Evolutionary conservation across 1,140 invertebrate genomes (phyloP), one percentile per base, ranked within the genome.

Genomic region (Dinothrombium tinctorium): DNA sequence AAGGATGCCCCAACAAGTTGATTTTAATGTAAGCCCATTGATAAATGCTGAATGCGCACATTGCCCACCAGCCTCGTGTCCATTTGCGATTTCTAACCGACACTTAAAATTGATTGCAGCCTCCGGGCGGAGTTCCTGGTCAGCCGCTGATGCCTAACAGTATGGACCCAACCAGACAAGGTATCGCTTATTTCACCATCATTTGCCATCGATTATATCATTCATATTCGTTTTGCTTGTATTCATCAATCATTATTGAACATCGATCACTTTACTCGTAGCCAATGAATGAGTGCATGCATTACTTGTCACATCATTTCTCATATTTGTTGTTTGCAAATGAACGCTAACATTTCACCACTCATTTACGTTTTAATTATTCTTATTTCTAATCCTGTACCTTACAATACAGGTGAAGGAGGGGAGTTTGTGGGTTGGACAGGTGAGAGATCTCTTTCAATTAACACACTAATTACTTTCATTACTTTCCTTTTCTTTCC

Each of bases 131-230:
- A 40, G 56, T 56, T 41, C 54, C 76, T 53, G 84, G 83, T 55
- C 83, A 84, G 57, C 79, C 78, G 21, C 80, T 86, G 73, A 90
- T 94, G 80, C 79, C 79, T 46, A 89, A 87, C 59, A 86, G 74
- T 58, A 77, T 92, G 77, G 86, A 92, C 61, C 76, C 76, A 19
- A 75, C 73, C 46, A 67, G 80, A 62, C 76, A 78, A 75, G 79
- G 80, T 74, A 65, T 67, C 63, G 50, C 23, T 32, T n/a, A 21
- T 12, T 17, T 17, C 33, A 12, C 21, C 32, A 37, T 19, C 9
- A 43, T 14, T 32, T 21, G 24, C 52, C 46, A 51, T 49, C n/a
- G n/a, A n/a, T n/a, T n/a, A n/a, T n/a, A n/a, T n/a, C n/a, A n/a
- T n/a, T n/a, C n/a, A n/a, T n/a, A n/a, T n/a, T n/a, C n/a, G n/a